Conservation (phyloP, 2,888 invertebrate genomes). For the Spilosoma lubricipeda region DNA sequence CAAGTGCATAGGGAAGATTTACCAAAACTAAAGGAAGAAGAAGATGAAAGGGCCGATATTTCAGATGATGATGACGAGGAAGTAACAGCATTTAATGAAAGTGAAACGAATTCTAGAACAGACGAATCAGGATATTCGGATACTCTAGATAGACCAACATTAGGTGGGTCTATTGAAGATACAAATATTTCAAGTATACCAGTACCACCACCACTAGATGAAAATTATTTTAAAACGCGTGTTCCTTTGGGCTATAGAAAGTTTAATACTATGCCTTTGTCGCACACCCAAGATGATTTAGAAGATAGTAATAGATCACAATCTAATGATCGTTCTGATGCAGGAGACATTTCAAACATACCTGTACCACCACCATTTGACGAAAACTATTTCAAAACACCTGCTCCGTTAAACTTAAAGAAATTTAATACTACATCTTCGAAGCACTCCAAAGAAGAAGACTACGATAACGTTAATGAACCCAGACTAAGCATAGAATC, state of each 20-base stretch:
- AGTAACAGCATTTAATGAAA: constrained; percentile 74
- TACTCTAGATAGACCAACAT: constrained; percentile 71
- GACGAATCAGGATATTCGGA: constrained; percentile 83
- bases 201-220: constrained; percentile 77
- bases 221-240: constrained; percentile 62
- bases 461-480: constrained; percentile 53
- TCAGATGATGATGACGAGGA: constrained; percentile 63
- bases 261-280: constrained; percentile 56
- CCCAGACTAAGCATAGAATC: constrained; percentile 68
- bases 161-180: constrained; percentile 69
- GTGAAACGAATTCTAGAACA: constrained; percentile 76
- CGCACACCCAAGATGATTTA: constrained; percentile 41
- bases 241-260: constrained; percentile 44
- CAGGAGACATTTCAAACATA: constrained; percentile 65
- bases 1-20: constrained; percentile 86
- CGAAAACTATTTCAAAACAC: constrained; percentile 65
- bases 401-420: constrained; percentile 42
- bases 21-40: constrained; percentile 75
- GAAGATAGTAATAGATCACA: constrained; percentile 41
- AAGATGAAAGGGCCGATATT: constrained; percentile 62
- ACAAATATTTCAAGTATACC: constrained; percentile 69
- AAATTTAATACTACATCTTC: constrained; percentile 60
- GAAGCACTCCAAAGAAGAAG: constrained; percentile 54
- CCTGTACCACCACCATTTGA: constrained; percentile 54
- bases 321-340: constrained; percentile 50